These are phyloP conservation scores for Archivesica marissinica DNA, from an alignment of 1,140 invertebrate species.

Conservation along the genomic window DNA sequence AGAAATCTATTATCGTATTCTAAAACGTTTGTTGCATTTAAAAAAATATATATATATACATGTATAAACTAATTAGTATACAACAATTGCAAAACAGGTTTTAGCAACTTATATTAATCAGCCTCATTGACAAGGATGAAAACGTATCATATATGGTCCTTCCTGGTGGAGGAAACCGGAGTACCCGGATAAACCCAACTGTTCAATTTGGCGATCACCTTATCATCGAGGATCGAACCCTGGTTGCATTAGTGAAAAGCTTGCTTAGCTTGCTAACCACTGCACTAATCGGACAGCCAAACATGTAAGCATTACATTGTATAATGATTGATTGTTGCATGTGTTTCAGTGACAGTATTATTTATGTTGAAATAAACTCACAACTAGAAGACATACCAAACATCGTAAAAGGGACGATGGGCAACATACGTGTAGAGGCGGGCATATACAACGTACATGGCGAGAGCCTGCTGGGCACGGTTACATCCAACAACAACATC, in stretches of 20 bases:
- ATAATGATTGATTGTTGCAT: neutral
- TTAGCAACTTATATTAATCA: too few relatives aligned
- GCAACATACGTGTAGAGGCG: neutral
- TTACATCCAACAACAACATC: neutral
- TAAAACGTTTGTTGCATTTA: too few relatives aligned
- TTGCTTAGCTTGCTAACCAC: neutral
- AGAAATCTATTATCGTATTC: too few relatives aligned
- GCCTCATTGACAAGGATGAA: too few relatives aligned
- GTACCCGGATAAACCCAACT: neutral
- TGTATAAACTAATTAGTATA: too few relatives aligned
- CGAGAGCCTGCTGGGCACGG: neutral
- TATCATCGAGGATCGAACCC: neutral
- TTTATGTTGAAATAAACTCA: slow-evolving; percentile 43
- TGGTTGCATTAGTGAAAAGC: neutral
- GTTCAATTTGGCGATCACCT: too few relatives aligned
- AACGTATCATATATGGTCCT: too few relatives aligned
- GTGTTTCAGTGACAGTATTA: slow-evolving; percentile 42
- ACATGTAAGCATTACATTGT: neutral
- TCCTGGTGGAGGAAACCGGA: too few relatives aligned
- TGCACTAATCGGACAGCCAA: too few relatives aligned
- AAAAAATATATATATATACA: too few relatives aligned
- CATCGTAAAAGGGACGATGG: slow-evolving; percentile 11
- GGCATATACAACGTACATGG: slow-evolving; percentile 30
- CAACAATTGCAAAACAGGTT: too few relatives aligned
- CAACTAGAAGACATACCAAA: slow-evolving; percentile 18